A percentile compares a stretch with the other conserved stretches of the same genome.
Evolutionary conservation across 2,797 vertebrate species (phyloP).

Genomic region (Sitta carolinensis): DNA sequence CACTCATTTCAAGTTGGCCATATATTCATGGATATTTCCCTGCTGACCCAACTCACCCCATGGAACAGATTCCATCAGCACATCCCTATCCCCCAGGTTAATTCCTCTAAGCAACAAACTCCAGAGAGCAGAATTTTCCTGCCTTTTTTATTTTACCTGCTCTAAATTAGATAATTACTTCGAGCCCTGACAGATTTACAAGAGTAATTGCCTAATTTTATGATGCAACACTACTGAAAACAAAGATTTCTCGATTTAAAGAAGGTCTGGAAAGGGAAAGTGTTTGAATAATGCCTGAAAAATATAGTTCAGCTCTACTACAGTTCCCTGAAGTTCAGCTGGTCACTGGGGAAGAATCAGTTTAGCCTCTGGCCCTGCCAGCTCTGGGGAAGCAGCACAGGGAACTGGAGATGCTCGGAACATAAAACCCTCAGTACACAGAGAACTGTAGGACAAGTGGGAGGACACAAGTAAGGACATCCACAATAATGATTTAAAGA

Average conservation of each 20-base stretch:
- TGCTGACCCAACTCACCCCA: neutral
- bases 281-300: neutral
- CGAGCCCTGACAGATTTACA: constrained; percentile 40
- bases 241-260: constrained; percentile 23
- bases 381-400: neutral
- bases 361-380: neutral
- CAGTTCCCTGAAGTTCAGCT: neutral
- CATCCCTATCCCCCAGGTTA: neutral
- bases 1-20: neutral
- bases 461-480: neutral
- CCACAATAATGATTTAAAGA: neutral
- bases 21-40: neutral
- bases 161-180: constrained; percentile 41
- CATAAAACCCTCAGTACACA: neutral
- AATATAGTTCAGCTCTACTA: neutral
- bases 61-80: neutral
- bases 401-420: neutral
- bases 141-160: constrained; percentile 38
- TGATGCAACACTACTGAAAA: constrained; percentile 4
- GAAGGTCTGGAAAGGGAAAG: neutral
- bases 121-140: neutral
- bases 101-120: neutral
- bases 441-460: neutral
- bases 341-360: neutral
- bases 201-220: constrained; percentile 52